Percentiles rank a stretch among this genome's conserved stretches.
Conservation (phyloP, 1,140 invertebrate species). For the Kradibia gibbosae region DNA sequence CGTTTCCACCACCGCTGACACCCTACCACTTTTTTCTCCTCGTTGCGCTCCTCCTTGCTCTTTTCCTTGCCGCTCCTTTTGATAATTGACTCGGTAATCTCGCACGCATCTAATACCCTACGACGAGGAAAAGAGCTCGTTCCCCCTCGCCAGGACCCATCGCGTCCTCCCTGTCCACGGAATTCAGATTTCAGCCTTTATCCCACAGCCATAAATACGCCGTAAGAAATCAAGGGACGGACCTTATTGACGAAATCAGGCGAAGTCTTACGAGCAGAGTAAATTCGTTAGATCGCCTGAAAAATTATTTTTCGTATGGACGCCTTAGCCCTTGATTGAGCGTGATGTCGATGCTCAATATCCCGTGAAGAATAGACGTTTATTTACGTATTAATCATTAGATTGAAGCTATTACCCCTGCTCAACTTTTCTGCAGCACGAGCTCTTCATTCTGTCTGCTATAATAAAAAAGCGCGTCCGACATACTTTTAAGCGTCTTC, state of each 20-base stretch:
- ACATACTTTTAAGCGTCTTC: no score
- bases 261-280: background rate
- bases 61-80: constrained; percentile 32
- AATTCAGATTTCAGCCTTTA: constrained; percentile 15
- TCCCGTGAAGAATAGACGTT: background rate
- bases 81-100: background rate
- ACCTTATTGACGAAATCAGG: background rate
- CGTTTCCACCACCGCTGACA: background rate
- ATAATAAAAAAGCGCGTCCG: no score
- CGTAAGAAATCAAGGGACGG: background rate
- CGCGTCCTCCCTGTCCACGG: background rate
- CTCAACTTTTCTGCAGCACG: no score
- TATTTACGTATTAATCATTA: constrained; percentile 6
- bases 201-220: background rate
- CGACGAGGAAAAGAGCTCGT: background rate
- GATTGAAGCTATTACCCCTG: background rate
- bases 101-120: background rate
- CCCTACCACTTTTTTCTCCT: constrained; percentile 18
- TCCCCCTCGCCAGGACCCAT: background rate
- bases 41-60: constrained; percentile 30
- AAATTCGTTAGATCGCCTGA: background rate
- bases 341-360: background rate
- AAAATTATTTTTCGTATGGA: background rate
- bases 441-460: no score
- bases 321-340: background rate